Conservation (phyloP, 1,140 invertebrate genomes). For the Bombus impatiens region DNA sequence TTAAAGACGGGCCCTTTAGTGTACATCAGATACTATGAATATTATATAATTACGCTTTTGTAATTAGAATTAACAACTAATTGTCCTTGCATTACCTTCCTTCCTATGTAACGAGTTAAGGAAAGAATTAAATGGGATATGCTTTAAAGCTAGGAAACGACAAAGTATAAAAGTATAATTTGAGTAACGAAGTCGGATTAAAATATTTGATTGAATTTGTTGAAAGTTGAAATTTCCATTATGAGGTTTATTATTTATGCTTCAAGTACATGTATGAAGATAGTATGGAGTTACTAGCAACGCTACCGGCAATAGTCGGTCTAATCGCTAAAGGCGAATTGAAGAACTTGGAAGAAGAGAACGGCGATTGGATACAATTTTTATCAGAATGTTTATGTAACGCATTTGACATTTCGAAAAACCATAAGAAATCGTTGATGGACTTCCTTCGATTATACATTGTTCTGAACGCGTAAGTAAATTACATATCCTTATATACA, state of each 20-base stretch:
- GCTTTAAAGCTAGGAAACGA: background rate
- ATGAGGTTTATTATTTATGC: background rate
- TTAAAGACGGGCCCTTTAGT: background rate
- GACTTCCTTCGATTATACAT: constrained; percentile 73
- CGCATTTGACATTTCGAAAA: constrained; percentile 38
- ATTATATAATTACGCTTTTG: background rate
- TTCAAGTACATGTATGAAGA: constrained; percentile 73
- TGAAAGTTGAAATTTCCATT: background rate
- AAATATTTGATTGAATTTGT: background rate
- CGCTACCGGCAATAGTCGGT: constrained; percentile 70
- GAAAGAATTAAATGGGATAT: background rate
- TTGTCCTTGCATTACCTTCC: background rate
- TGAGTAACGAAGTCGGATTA: background rate
- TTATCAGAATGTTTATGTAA: constrained; percentile 63
- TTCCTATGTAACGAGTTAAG: background rate
- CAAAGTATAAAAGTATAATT: background rate
- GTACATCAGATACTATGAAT: too few relatives aligned
- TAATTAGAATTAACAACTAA: background rate
- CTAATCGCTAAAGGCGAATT: constrained; percentile 56
- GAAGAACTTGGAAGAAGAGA: constrained; percentile 40
- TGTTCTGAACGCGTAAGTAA: constrained; percentile 72
- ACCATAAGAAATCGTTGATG: constrained; percentile 50
- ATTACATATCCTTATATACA: background rate
- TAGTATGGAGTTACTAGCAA: constrained; percentile 74
- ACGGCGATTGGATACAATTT: constrained; percentile 72